A percentile compares a stretch with the other conserved stretches of the same genome.
Conservation (phyloP, 2,888 invertebrate genomes). For the Phyllotreta striolata region DNA sequence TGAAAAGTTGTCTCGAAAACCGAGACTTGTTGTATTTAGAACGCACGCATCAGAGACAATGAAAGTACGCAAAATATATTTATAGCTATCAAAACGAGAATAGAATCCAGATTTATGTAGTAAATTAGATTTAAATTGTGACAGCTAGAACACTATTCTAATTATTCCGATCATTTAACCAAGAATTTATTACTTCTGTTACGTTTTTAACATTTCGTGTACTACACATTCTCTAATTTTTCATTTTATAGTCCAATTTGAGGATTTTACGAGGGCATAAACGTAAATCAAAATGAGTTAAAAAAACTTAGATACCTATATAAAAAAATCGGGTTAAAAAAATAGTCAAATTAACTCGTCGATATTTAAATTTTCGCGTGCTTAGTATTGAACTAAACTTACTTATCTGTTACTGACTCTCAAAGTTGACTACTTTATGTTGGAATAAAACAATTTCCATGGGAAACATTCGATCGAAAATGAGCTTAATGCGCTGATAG, state of each 20-base stretch:
- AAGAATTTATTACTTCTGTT: background rate
- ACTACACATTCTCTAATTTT: too few species aligned
- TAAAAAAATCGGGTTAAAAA: too few species aligned
- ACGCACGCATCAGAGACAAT: background rate
- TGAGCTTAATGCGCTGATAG: constrained; percentile 9
- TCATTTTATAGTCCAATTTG: too few species aligned
- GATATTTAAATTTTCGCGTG: too few species aligned
- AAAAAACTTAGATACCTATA: too few species aligned
- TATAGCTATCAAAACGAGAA: background rate
- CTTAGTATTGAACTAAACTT: too few species aligned
- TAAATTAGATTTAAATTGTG: background rate
- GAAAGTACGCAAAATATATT: constrained; percentile 1
- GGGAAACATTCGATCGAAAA: constrained; percentile 9
- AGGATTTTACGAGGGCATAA: too few species aligned
- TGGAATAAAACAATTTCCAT: constrained; percentile 6
- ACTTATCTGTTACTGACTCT: too few species aligned
- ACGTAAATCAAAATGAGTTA: too few species aligned
- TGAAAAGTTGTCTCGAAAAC: too few species aligned
- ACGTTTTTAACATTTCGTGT: too few species aligned
- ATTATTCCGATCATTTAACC: background rate
- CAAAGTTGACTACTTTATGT: constrained; percentile 9
- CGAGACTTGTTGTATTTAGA: background rate
- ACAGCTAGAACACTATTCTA: constrained; percentile 1
- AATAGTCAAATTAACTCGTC: too few species aligned
- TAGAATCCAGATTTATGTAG: background rate